Evolutionary conservation across 2,797 vertebrate genomes (phyloP).

Genomic region (Schizopygopsis malacanthus): DNA sequence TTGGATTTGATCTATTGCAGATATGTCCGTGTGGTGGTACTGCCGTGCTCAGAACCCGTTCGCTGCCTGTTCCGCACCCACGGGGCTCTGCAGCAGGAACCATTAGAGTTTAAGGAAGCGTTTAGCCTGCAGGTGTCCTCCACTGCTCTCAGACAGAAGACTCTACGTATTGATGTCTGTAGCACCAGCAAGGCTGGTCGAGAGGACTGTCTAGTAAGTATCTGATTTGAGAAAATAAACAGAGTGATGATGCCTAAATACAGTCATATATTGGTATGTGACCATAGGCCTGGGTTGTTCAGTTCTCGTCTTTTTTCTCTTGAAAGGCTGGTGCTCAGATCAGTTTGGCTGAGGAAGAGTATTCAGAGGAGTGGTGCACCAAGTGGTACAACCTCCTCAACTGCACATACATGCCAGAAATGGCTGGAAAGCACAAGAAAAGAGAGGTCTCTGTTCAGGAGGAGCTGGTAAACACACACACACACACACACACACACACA

Average conservation of each 20-base stretch:
- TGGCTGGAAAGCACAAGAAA: conserved; percentile 75
- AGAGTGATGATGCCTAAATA: neutral
- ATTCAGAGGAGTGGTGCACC: conserved; percentile 83
- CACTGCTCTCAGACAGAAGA: conserved; percentile 88
- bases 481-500: neutral
- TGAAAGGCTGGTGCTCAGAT: conserved; percentile 93
- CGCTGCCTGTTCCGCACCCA: conserved; percentile 91
- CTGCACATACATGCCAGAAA: conserved; percentile 82
- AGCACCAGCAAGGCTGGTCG: conserved; percentile 79
- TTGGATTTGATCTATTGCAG: conserved; percentile 69
- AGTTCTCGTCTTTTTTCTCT: neutral
- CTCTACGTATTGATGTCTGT: conserved; percentile 91
- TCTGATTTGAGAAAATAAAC: neutral
- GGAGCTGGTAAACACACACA: conserved; percentile 49
- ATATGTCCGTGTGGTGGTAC: conserved; percentile 86
- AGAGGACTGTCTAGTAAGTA: conserved; percentile 90
- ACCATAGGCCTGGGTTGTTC: neutral
- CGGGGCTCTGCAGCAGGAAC: conserved; percentile 74
- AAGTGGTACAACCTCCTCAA: conserved; percentile 95
- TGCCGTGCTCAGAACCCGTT: conserved; percentile 88
- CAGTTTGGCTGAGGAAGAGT: conserved; percentile 90
- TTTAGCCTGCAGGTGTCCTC: conserved; percentile 89
- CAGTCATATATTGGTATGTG: neutral
- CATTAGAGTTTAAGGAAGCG: conserved; percentile 84
- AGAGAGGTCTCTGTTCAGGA: conserved; percentile 30